Evolutionary conservation across 1,140 invertebrate species (phyloP), one percentile per base, ranked within the genome.

Genomic region (Danaus plexippus): DNA sequence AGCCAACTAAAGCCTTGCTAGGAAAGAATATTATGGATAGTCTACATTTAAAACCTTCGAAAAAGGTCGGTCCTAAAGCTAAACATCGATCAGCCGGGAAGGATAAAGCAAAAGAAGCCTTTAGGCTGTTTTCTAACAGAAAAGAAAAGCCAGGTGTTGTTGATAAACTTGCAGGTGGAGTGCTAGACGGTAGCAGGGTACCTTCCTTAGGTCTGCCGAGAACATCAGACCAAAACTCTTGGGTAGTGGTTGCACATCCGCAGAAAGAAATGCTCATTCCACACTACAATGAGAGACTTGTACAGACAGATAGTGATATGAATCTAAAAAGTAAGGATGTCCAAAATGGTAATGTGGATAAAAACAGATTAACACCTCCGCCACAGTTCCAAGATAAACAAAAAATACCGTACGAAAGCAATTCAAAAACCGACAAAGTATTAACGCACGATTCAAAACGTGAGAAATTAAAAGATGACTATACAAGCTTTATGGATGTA

Each of bases 21-120:
- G 77, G 77, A 4, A 86, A 87, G 63, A 88, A 87, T 63, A 86
- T 88, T 9, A 85, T 84, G 71, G 87, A 88, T 49, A 88, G 85
- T 66, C 66, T 88, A 9, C 71, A 88, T 61, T 72, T 88, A 60
- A 88, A 88, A 66, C 84, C 85, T 10, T 72, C 72, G 7, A 88
- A 88, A 55, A 88, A 88, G 69, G 59, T 63, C 18, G 83, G 78
- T n/a, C 80, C 75, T 11, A 83, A 81, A 70, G 65, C 75, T 9
- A 87, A 85, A 63, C 84, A 87, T 54, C 70, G 82, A 45, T 70
- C 73, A 60, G 67, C 67, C 2, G 63, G 63, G 8, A 83, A 78
- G 66, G 81, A 86, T 9, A 82, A 75, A 66, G 44, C 60, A 13
- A 81, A 76, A 60, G 77, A 81, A 40, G 63, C 81, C 9, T 87